These are phyloP conservation scores for Siphlonurus alternatus DNA, from an alignment of 2,888 invertebrate species.

Conservation along the genomic window DNA sequence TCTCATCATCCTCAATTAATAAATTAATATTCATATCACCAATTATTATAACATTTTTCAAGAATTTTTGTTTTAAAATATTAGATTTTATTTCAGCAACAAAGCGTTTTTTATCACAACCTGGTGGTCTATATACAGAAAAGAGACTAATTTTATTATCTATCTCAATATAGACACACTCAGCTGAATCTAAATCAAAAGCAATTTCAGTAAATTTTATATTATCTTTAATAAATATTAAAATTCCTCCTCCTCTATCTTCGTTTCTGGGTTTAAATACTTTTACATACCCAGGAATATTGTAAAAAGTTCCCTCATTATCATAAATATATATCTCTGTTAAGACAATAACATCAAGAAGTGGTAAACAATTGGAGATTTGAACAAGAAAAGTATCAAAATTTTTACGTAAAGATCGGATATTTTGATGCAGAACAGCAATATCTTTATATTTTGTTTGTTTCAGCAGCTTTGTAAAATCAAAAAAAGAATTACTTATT, in stretches of 20 bases:
- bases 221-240: neutral
- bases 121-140: neutral
- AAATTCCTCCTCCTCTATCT: neutral
- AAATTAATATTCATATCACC: neutral
- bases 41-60: neutral
- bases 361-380: neutral
- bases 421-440: neutral
- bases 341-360: neutral
- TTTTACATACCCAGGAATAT: neutral
- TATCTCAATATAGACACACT: neutral
- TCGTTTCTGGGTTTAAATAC: neutral
- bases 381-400: neutral
- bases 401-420: neutral
- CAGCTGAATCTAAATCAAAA: neutral
- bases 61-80: neutral
- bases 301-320: neutral
- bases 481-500: too few relatives aligned
- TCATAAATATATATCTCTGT: neutral
- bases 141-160: neutral
- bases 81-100: neutral
- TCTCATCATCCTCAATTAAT: neutral
- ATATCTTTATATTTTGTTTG: neutral
- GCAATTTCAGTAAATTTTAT: neutral
- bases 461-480: too few relatives aligned
- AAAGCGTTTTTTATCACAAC: neutral